These are phyloP conservation scores for Phrynosoma blainvillii DNA, from an alignment of 2,113 vertebrate species.

Conservation along the genomic window DNA sequence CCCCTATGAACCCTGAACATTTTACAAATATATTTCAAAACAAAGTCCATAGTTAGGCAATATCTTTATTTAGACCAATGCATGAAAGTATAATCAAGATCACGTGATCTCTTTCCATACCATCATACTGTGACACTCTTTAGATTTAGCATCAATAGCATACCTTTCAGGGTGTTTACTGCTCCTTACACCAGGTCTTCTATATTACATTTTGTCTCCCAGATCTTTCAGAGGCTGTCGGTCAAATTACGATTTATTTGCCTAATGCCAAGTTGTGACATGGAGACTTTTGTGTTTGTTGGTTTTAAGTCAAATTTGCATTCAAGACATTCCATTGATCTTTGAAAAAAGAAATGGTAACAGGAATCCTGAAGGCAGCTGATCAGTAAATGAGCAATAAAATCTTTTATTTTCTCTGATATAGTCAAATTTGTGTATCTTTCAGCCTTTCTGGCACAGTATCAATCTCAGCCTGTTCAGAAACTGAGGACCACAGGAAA, in stretches of 20 bases:
- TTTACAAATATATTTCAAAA: background rate
- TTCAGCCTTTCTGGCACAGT: too few species aligned
- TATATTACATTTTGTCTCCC: background rate
- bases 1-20: background rate
- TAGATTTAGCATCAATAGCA: background rate
- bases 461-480: background rate
- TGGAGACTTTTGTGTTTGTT: background rate
- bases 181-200: background rate
- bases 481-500: background rate
- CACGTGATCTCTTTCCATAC: too few species aligned
- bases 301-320: too few species aligned
- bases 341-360: too few species aligned
- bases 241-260: background rate
- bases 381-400: too few species aligned
- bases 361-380: too few species aligned
- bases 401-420: too few species aligned
- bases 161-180: background rate
- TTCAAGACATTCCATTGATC: background rate
- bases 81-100: background rate
- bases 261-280: background rate
- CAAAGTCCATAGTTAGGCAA: background rate
- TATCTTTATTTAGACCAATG: background rate
- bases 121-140: background rate
- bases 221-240: background rate
- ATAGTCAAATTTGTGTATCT: too few species aligned